Percentiles rank a stretch among this genome's conserved stretches.
These are phyloP conservation scores for Prunella fulvescens DNA, from an alignment of 2,113 vertebrate genomes.

Conservation along the genomic window DNA sequence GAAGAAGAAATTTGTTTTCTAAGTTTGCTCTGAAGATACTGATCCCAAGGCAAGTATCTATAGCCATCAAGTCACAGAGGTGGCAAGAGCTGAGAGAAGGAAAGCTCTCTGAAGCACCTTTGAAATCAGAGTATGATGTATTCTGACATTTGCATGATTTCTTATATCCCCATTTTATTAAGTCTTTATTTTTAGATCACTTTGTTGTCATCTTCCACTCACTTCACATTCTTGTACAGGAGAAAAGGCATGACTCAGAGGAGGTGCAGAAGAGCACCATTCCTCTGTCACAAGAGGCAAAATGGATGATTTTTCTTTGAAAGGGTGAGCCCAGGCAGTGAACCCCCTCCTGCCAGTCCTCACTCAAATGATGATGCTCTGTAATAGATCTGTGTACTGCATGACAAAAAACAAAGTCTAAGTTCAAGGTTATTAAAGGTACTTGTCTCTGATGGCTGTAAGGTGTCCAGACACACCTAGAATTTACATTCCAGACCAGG, in stretches of 20 bases:
- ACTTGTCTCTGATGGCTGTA: not conserved
- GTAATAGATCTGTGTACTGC: not conserved
- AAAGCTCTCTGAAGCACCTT: not conserved
- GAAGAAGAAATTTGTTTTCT: not conserved
- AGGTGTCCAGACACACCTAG: not conserved
- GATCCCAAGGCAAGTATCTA: not conserved
- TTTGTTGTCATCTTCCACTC: not conserved
- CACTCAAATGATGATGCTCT: fast-evolving
- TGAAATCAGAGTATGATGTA: not conserved
- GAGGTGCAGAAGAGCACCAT: not conserved
- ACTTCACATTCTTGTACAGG: not conserved
- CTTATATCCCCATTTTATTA: not conserved
- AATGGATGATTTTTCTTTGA: not conserved
- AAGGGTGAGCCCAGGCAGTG: not conserved
- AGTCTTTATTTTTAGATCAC: not conserved
- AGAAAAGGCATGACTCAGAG: not conserved
- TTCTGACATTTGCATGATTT: not conserved
- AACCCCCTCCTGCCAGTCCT: not conserved
- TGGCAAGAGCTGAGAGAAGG: not conserved
- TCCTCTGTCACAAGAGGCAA: not conserved
- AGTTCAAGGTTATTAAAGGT: not conserved
- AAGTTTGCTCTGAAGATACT: not conserved
- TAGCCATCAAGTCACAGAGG: not conserved
- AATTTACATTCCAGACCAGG: not conserved
- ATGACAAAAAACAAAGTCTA: not conserved